A percentile compares a stretch with the other conserved stretches of the same genome.
phyloP scores from a whole-genome alignment of 2,797 vertebrate species.

The Gymnothorax javanicus region DNA sequence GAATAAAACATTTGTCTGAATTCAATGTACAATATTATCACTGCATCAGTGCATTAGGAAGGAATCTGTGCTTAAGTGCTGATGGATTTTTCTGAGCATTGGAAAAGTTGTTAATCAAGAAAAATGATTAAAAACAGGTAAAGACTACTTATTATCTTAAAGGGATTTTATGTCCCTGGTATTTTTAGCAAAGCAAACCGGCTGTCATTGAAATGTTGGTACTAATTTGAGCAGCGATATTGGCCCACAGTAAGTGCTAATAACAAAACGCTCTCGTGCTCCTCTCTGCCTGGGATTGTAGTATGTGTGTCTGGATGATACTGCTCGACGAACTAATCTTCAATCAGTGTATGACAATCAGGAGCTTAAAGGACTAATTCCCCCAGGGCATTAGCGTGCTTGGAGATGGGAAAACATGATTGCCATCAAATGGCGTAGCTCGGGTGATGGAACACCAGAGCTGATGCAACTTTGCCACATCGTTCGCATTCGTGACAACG shows the following conservation, averaged over 20 bases:
- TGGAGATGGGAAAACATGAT: neutral
- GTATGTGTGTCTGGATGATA: too few species aligned
- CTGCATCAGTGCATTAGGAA: too few species aligned
- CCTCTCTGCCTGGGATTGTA: neutral
- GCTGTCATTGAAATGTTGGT: too few species aligned
- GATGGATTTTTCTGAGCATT: too few species aligned
- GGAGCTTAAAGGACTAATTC: conserved; percentile 1
- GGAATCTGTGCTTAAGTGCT: too few species aligned
- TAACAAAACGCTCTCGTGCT: neutral
- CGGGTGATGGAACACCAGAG: neutral
- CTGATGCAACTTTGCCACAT: neutral
- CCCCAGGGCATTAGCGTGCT: neutral
- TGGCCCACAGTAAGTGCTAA: neutral
- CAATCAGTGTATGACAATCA: neutral
- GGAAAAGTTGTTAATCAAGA: too few species aligned
- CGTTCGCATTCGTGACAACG: neutral
- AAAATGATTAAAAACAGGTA: too few species aligned
- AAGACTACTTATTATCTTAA: too few species aligned
- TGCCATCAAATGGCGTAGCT: neutral
- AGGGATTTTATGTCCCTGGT: too few species aligned
- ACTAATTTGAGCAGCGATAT: neutral
- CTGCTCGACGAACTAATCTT: neutral
- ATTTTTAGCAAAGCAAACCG: too few species aligned
- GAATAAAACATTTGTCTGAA: too few species aligned
- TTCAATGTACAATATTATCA: too few species aligned